Conservation (phyloP, 2,888 invertebrate species). For the Rhamnusium bicolor region DNA sequence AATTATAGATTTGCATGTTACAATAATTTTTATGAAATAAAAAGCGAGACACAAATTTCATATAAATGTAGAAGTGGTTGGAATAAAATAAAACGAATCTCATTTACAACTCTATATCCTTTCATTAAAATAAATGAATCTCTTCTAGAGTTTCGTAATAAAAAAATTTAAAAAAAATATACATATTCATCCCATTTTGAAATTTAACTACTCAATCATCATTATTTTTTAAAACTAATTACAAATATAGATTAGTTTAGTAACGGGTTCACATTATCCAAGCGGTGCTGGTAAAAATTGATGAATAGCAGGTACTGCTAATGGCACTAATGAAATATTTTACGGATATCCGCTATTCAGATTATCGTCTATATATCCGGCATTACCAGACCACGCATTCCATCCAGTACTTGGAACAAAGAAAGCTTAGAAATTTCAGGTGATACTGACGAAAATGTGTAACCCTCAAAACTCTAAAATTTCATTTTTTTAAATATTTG, state of each 20-base stretch:
- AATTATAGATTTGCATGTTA: conserved; percentile 43
- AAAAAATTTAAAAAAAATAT: conserved; percentile 20
- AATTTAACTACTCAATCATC: neutral
- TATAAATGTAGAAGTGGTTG: conserved; percentile 28
- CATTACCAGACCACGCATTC: neutral
- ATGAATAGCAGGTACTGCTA: neutral
- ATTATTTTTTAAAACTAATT: conserved; percentile 23
- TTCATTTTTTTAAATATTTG: too few species aligned
- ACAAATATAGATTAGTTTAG: neutral
- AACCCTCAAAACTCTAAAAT: too few species aligned
- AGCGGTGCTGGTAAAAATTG: neutral
- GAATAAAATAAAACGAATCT: conserved; percentile 25
- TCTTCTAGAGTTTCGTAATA: conserved; percentile 26
- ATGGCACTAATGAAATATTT: conserved; percentile 6
- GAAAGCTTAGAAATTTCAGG: neutral
- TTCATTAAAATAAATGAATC: conserved; percentile 33
- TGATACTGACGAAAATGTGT: too few species aligned
- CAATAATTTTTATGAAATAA: conserved; percentile 38
- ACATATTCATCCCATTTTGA: conserved; percentile 2
- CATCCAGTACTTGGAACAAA: neutral
- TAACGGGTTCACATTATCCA: neutral
- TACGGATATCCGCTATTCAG: conserved; percentile 6
- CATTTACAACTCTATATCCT: conserved; percentile 20
- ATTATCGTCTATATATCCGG: conserved; percentile 10
- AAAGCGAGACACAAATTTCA: conserved; percentile 35